A percentile compares a stretch with the other conserved stretches of the same genome.
Conservation (phyloP, 2,888 invertebrate genomes). For the Drosophila aldrichi region DNA sequence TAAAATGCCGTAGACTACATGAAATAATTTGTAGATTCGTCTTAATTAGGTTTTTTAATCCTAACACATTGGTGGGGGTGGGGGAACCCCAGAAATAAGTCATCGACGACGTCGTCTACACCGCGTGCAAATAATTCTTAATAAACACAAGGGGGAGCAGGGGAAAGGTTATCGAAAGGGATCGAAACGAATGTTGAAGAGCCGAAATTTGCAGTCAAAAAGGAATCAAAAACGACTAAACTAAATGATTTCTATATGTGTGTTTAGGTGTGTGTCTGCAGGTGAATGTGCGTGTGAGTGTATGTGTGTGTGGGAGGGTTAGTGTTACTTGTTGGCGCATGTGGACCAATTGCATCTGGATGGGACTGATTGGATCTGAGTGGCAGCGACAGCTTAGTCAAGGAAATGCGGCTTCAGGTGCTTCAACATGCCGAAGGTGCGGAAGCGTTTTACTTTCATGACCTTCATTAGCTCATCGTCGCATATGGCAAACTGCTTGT, state of each 20-base stretch:
- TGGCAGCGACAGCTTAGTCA: conserved; percentile 61
- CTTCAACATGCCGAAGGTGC: conserved; percentile 99
- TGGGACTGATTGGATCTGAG: conserved; percentile 49
- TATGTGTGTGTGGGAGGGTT: conserved; percentile 4
- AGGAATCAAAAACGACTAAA: conserved; percentile 37
- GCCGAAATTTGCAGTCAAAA: conserved; percentile 55
- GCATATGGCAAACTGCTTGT: conserved; percentile 97
- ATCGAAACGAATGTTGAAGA: conserved; percentile 53
- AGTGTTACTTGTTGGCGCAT: conserved; percentile 21
- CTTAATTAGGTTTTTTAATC: conserved; percentile 63
- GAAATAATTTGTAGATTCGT: conserved; percentile 64
- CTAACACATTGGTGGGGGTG: conserved; percentile 58
- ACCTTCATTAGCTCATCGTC: conserved; percentile 95
- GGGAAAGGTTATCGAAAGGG: conserved; percentile 10
- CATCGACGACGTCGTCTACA: conserved; percentile 42
- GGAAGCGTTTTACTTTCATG: conserved; percentile 96
- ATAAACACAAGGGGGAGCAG: conserved; percentile 17
- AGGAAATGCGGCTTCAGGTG: conserved; percentile 95
- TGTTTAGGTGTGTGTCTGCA: conserved; percentile 7
- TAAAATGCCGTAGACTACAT: conserved; percentile 73
- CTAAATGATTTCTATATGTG: conserved; percentile 39
- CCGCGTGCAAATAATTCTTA: conserved; percentile 44
- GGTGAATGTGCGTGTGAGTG: conserved; percentile 1
- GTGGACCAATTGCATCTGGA: conserved; percentile 51
- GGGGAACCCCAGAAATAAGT: conserved; percentile 31